Base-by-base conservation (phyloP, 2,113 vertebrate genomes). In the Microtus pennsylvanicus region DNA sequence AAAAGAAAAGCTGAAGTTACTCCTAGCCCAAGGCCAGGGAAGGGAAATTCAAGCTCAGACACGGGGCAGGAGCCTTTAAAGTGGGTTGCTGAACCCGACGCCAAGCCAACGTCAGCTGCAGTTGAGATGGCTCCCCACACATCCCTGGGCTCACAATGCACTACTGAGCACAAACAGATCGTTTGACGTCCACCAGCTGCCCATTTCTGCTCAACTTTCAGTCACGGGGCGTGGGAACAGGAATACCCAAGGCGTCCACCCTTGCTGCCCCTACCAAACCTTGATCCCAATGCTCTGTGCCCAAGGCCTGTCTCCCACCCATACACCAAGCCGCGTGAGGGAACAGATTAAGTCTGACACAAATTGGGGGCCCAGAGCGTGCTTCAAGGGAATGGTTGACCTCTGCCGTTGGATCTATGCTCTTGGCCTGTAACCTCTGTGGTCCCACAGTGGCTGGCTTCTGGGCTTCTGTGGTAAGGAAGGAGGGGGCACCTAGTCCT, bases 1-100 rank as follows among this genome's bases (percentile, higher is more conserved):
- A 83, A 58, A 94, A 83, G 87, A 90, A 52, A 80, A 72, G 61
- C 30, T 1, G 7, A 30, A 19, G 2, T 82, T 86, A 45, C 82
- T 92, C 91, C 92, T 52, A 80, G 65, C 35, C 38, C 61, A 47
- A 28, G 28, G 77, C 55, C 74, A 93, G 78, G 89, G 94, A 86
- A 94, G 61, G 92, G 97, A 97, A 97, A 97, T 89, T 93, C 69
- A 91, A 97, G 87, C 95, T 78, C 58, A 69, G 52, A 76, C 50
- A 1, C 47, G 47, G 47, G 47, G 47, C 47, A 0, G 88, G 81
- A 81, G 77, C 83, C 88, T 82, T 72, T n/a, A 50, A 90, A 95
- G 89, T 92, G 77, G 42, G 94, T 80, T 95, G 92, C 82, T 96
- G 97, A 97, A 97, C 97, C 86, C 78, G 87, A 97, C n/a, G 96